Evolutionary conservation across 2,888 invertebrate species (phyloP), one percentile per base, ranked within the genome.

Genomic region (Anthrax anthrax): DNA sequence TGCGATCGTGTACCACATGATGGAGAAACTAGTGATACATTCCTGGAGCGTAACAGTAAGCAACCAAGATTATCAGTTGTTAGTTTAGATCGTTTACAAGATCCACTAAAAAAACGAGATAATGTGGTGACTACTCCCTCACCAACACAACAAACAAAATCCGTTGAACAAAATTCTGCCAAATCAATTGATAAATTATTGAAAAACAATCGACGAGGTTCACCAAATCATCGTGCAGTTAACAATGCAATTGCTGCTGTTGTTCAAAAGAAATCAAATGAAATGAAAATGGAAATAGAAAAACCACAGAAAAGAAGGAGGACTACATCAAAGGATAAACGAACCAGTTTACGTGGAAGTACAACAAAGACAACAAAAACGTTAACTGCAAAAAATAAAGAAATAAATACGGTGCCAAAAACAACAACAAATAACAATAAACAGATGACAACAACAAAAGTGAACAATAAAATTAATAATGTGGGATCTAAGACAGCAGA

Each of bases 1-100:
- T 81, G 80, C 56, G 81, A 81, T 59, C 73, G 81, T 51, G 81
- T 82, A 18, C 81, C 82, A 1, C 76, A 77, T 63, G 71, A 76
- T 42, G 82, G 81, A 1, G 82, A 82, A 64, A 75, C 80, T 37
- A 76, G 75, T 54, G 76, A 74, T 38, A 76, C 73, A 51, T 82
- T 81, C 61, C 67, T 81, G 47, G 75, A 81, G 58, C 69, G 82
- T 16, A 69, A 65, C 34, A 69, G 65, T 34, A 66, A 60, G 39
- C 72, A 70, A 37, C 76, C 73, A 3, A 67, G 76, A 4, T 61
- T 78, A 10, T 77, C 77, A 8, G 77, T 77, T 6, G 75, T 77
- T 14, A 73, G 77, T 14, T 62, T 78, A 34, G 78, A 78, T 58
- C 75, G 76, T 51, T 59, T 78, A 48, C 78, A 78, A 62, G 73